Evolutionary conservation across 2,797 vertebrate species (phyloP).

Genomic region (Hapalemur alaotrensis): DNA sequence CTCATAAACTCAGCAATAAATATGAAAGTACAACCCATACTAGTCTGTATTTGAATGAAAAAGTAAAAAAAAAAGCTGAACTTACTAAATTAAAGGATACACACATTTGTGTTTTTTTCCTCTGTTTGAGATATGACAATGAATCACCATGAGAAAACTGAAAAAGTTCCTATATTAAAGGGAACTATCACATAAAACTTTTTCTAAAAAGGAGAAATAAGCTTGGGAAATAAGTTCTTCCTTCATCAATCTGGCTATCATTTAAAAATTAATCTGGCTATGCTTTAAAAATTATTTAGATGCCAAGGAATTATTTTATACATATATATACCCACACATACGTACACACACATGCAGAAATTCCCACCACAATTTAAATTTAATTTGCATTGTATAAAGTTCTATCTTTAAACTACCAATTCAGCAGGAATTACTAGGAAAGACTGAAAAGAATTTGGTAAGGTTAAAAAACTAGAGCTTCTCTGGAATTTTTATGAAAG

Average conservation of each 20-base stretch:
- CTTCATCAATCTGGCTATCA: not conserved
- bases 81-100: conserved; percentile 35
- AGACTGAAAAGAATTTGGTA: not conserved
- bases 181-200: conserved; percentile 1
- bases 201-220: not conserved
- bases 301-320: not conserved
- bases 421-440: not conserved
- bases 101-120: not conserved
- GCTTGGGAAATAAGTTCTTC: not conserved
- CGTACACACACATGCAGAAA: not conserved
- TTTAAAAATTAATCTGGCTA: not conserved
- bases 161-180: not conserved
- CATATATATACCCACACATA: not conserved
- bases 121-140: conserved; percentile 10
- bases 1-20: conserved; percentile 27
- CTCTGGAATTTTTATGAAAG: not conserved
- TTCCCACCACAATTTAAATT: conserved; percentile 31
- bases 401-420: not conserved
- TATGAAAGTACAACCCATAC: not conserved
- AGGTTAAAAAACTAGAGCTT: not conserved
- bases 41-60: not conserved
- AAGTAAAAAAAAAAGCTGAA: conserved; percentile 17
- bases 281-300: not conserved
- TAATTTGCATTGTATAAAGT: conserved; percentile 32
- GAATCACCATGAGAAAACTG: conserved; percentile 19